phyloP scores from a whole-genome alignment of 1,140 invertebrate genomes.

The Cataglyphis hispanica region DNA sequence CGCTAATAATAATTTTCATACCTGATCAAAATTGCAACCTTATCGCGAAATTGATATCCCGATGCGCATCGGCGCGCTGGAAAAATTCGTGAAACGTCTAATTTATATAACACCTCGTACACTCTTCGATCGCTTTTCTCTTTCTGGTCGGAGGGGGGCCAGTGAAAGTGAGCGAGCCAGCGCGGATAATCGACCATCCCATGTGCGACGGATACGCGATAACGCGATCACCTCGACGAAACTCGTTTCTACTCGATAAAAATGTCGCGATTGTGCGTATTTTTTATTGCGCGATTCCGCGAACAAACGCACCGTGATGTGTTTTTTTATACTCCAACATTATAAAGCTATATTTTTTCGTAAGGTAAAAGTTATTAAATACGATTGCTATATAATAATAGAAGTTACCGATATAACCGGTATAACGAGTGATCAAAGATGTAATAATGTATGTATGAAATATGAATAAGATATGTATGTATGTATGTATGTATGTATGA shows the following conservation, averaged over 20 bases:
- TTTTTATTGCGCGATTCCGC: neutral
- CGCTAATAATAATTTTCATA: neutral
- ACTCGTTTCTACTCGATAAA: conserved; percentile 62
- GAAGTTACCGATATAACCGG: neutral
- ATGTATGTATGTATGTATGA: neutral
- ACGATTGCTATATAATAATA: too few species aligned
- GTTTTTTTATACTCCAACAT: neutral
- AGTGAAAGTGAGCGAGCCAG: conserved; percentile 80
- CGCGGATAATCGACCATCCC: conserved; percentile 59
- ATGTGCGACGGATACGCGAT: conserved; percentile 67
- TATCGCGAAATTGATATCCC: conserved; percentile 28
- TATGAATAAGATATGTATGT: too few species aligned
- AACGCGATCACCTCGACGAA: conserved; percentile 64
- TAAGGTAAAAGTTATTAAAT: conserved; percentile 4
- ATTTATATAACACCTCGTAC: conserved; percentile 80
- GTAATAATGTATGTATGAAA: neutral
- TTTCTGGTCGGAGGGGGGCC: conserved; percentile 68
- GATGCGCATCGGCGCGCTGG: conserved; percentile 26
- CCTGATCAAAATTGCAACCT: conserved; percentile 11
- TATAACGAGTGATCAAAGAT: neutral
- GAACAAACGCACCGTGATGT: neutral
- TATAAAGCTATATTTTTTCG: neutral
- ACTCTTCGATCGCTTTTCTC: conserved; percentile 78
- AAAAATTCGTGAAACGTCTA: conserved; percentile 72
- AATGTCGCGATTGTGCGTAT: neutral